Conservation (phyloP, 2,113 vertebrate species). For the Trichomycterus rosablanca region DNA sequence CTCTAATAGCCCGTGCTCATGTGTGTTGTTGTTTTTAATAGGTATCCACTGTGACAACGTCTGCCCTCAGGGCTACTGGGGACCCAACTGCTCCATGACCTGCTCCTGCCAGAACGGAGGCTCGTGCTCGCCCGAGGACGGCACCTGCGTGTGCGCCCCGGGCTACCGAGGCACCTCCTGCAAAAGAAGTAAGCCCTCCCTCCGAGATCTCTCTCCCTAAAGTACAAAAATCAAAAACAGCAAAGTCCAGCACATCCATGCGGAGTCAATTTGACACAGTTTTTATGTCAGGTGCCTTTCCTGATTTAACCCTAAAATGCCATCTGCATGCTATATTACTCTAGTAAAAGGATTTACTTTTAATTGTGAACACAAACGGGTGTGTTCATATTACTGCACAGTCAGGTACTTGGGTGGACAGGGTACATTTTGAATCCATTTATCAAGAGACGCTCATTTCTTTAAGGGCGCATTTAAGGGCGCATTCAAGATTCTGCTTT, state of each 20-base stretch:
- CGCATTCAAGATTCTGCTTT: too few relatives aligned
- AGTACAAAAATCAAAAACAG: constrained; percentile 15
- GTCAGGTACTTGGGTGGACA: too few relatives aligned
- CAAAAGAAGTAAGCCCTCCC: constrained; percentile 85
- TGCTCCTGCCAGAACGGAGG: constrained; percentile 95
- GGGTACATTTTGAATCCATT: too few relatives aligned
- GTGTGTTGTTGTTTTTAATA: constrained; percentile 47
- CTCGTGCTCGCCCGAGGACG: constrained; percentile 91
- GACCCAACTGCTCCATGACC: constrained; percentile 92
- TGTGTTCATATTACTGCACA: too few relatives aligned
- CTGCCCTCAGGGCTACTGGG: constrained; percentile 88
- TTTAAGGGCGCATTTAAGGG: too few relatives aligned
- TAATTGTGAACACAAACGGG: too few relatives aligned
- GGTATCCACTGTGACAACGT: constrained; percentile 90
- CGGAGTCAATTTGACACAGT: too few relatives aligned
- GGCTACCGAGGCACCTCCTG: constrained; percentile 91
- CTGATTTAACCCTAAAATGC: too few relatives aligned
- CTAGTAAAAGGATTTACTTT: too few relatives aligned
- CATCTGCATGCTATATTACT: constrained; percentile 20
- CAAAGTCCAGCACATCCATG: too few relatives aligned
- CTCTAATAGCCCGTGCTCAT: background rate
- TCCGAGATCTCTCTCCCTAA: constrained; percentile 13
- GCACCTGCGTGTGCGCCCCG: constrained; percentile 89
- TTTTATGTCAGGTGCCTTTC: too few relatives aligned
- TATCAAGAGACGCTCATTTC: too few relatives aligned